Percentiles rank a stretch among this genome's conserved stretches.
Conservation (phyloP, 2,888 invertebrate genomes). For the Limnephilus auricula region DNA sequence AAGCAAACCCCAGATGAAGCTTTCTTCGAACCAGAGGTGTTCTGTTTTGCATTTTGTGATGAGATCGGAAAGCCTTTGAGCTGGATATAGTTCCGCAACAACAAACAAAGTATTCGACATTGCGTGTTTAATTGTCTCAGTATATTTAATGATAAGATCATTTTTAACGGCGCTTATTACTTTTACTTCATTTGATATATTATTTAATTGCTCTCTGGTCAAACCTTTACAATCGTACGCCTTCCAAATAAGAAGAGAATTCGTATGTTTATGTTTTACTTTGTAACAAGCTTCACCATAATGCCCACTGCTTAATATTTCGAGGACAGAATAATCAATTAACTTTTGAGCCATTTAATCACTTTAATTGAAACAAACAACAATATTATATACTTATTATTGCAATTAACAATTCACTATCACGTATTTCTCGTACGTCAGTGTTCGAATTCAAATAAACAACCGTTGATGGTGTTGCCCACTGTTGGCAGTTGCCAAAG, state of each 20-base stretch:
- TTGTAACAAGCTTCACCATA: slow-evolving; percentile 73
- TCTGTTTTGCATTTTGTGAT: slow-evolving; percentile 71
- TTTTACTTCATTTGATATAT: slow-evolving; percentile 74
- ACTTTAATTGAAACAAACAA: neutral
- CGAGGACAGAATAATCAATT: slow-evolving; percentile 76
- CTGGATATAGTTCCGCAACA: slow-evolving; percentile 74
- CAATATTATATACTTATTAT: slow-evolving; percentile 11
- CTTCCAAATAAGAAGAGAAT: slow-evolving; percentile 76
- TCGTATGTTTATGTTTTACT: slow-evolving; percentile 77
- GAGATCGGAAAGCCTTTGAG: slow-evolving; percentile 73
- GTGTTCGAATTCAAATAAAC: slow-evolving; percentile 38
- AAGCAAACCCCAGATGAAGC: slow-evolving; percentile 74
- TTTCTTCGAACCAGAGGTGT: slow-evolving; percentile 72
- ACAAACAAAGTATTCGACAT: slow-evolving; percentile 76
- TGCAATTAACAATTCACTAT: neutral
- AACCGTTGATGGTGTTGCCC: slow-evolving; percentile 9
- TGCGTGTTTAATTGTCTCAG: slow-evolving; percentile 75
- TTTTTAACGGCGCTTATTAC: slow-evolving; percentile 64
- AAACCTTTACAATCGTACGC: slow-evolving; percentile 75
- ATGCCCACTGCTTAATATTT: slow-evolving; percentile 74
- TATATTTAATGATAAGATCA: slow-evolving; percentile 73
- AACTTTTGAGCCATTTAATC: slow-evolving; percentile 74
- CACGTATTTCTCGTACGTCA: neutral
- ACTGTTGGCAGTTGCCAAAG: neutral
- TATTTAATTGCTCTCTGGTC: slow-evolving; percentile 74